Evolutionary conservation across 2,888 invertebrate species (phyloP).

Genomic region (Hirtodrosophila cameraria): DNA sequence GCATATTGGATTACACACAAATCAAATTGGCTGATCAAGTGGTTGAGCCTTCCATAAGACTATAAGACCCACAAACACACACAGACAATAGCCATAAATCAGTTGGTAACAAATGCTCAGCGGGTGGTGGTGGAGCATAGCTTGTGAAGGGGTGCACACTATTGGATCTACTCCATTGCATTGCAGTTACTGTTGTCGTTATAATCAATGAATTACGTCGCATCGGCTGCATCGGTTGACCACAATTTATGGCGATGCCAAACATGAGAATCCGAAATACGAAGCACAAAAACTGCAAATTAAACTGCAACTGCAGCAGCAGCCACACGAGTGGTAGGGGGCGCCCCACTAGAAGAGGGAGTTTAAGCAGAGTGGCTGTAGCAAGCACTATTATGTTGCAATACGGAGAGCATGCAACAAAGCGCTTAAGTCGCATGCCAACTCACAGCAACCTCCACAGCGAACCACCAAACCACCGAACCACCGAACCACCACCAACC

Average conservation of each 20-base stretch:
- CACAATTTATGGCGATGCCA: slow-evolving; percentile 76
- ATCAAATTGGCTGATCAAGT: slow-evolving; percentile 42
- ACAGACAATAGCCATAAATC: slow-evolving; percentile 73
- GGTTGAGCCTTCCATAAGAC: slow-evolving; percentile 25
- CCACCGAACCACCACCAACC: slow-evolving; percentile 22
- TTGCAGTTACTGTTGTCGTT: slow-evolving; percentile 75
- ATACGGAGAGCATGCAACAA: slow-evolving; percentile 66
- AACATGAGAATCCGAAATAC: slow-evolving; percentile 74
- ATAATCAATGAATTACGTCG: slow-evolving; percentile 79
- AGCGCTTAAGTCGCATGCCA: slow-evolving; percentile 59
- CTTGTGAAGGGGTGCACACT: neutral
- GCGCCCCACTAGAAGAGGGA: slow-evolving; percentile 5
- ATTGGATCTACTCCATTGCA: slow-evolving; percentile 32
- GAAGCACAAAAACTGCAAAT: slow-evolving; percentile 64
- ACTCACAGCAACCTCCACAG: slow-evolving; percentile 21
- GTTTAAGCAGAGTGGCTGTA: slow-evolving; percentile 38
- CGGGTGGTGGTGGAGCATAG: slow-evolving; percentile 2
- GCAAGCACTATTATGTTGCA: slow-evolving; percentile 67
- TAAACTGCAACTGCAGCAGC: slow-evolving; percentile 45
- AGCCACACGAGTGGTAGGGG: slow-evolving; percentile 30
- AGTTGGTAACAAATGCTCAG: slow-evolving; percentile 60
- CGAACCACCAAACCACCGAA: slow-evolving; percentile 21
- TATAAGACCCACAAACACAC: slow-evolving; percentile 31
- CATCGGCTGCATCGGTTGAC: slow-evolving; percentile 74
- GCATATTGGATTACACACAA: slow-evolving; percentile 44